These are phyloP conservation scores for Catharus fuscescens DNA, from an alignment of 2,113 vertebrate genomes.

Conservation along the genomic window DNA sequence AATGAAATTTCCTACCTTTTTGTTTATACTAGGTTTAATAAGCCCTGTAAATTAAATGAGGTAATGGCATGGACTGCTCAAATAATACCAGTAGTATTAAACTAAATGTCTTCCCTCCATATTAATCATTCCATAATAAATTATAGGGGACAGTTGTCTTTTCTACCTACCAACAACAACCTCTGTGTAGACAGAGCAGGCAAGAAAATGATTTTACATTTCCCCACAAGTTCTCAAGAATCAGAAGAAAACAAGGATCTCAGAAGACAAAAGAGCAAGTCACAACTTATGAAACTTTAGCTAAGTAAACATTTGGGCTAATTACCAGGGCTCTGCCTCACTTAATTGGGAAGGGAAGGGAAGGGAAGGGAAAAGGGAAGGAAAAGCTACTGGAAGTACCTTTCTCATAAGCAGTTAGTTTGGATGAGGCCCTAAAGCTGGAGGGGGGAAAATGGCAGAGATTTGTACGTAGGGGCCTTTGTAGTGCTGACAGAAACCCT, in stretches of 20 bases:
- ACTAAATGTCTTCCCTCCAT: not conserved
- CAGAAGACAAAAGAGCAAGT: not conserved
- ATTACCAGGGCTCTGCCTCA: not conserved
- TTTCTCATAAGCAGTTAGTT: not conserved
- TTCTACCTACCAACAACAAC: not conserved
- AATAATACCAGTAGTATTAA: not conserved
- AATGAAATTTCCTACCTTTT: slow-evolving; percentile 47
- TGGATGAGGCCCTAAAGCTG: not conserved
- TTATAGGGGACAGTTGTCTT: not conserved
- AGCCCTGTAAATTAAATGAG: slow-evolving; percentile 39
- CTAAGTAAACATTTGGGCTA: not conserved
- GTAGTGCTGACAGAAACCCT: not conserved
- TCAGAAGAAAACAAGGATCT: not conserved
- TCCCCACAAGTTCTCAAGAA: not conserved
- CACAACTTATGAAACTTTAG: not conserved
- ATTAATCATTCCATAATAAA: not conserved
- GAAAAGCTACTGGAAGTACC: not conserved
- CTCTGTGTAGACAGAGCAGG: rapidly evolving
- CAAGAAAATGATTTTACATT: not conserved
- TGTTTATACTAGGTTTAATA: slow-evolving; percentile 54
- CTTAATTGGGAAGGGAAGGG: not conserved
- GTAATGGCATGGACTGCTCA: not conserved
- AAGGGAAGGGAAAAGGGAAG: not conserved
- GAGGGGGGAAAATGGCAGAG: not conserved
- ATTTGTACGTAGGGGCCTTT: not conserved